A percentile compares a stretch with the other conserved stretches of the same genome.
Evolutionary conservation across 2,797 vertebrate genomes (phyloP).

Genomic region (Hippopotamyrus pictus): DNA sequence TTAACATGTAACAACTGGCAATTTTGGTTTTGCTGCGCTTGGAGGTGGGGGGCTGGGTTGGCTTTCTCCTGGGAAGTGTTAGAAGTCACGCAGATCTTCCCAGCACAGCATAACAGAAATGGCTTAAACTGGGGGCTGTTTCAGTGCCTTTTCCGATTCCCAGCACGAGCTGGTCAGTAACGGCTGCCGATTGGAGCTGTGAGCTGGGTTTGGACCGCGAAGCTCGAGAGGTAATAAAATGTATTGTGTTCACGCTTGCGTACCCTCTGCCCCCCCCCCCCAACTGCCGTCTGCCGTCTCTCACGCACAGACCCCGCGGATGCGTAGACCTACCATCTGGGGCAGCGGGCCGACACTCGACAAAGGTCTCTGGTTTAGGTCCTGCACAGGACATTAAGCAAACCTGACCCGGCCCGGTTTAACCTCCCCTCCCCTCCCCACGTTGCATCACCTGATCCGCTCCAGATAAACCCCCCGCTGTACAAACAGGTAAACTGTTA

Average conservation of each 20-base stretch:
- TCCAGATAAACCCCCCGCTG: background rate
- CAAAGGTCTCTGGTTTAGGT: background rate
- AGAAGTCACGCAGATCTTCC: background rate
- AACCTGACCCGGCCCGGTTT: background rate
- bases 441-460: background rate
- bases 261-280: background rate
- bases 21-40: background rate
- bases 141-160: slow-evolving; percentile 20
- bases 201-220: slow-evolving; percentile 24
- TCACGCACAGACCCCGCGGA: background rate
- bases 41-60: background rate
- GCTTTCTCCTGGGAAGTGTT: background rate
- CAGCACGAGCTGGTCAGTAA: slow-evolving; percentile 35
- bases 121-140: background rate
- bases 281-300: background rate
- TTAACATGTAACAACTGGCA: background rate
- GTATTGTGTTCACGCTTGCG: background rate
- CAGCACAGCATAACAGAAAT: background rate
- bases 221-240: slow-evolving; percentile 32
- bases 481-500: background rate
- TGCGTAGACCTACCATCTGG: background rate
- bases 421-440: background rate
- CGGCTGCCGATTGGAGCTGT: slow-evolving; percentile 21
- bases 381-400: background rate
- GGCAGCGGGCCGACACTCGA: background rate